Evolutionary conservation across 2,888 invertebrate genomes (phyloP), one percentile per base, ranked within the genome.

Genomic region (Griposia aprilina): DNA sequence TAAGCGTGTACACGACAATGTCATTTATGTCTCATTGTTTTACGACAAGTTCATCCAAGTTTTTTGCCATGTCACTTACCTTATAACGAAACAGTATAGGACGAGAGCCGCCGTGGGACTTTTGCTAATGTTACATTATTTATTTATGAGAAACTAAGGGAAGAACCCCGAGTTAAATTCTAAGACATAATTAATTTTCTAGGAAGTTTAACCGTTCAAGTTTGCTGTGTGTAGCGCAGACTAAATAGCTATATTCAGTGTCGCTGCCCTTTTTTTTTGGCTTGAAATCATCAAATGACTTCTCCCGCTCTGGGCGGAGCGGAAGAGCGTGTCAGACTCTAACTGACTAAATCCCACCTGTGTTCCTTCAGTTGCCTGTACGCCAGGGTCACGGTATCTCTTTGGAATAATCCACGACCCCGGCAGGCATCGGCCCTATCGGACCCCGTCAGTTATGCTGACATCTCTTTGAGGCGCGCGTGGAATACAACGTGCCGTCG

Each of bases 131-230:
- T 72, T 85, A 63, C 83, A 86, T 87, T 87, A 87, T 87, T 78
- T 87, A 87, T 87, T 79, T 87, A 82, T 79, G 78, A 80, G 68
- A 75, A 79, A 80, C 82, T 80, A 71, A 75, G 74, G 73, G 71
- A 80, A 72, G 73, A 78, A 76, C 72, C 62, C 60, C 30, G 63
- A 78, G 71, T 86, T 78, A 62, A 80, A 83, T 82, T 86, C 76
- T 78, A 86, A 82, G 71, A 78, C 76, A 65, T 78, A 86, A 87
- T 87, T 87, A 82, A 87, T 86, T 87, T 87, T 80, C 82, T 78
- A 78, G 60, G 71, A 85, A 87, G 81, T 87, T 86, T 76, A 77
- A 80, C 74, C 20, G 75, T 67, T 75, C 26, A n/a, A 84, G 74
- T 83, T 87, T 75, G 59, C 20, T 74, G 75, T 62, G 68, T 23